Evolutionary conservation across 92 coral and sea anemone genomes (phyloP).

Genomic region (Virgularia gustaviana): DNA sequence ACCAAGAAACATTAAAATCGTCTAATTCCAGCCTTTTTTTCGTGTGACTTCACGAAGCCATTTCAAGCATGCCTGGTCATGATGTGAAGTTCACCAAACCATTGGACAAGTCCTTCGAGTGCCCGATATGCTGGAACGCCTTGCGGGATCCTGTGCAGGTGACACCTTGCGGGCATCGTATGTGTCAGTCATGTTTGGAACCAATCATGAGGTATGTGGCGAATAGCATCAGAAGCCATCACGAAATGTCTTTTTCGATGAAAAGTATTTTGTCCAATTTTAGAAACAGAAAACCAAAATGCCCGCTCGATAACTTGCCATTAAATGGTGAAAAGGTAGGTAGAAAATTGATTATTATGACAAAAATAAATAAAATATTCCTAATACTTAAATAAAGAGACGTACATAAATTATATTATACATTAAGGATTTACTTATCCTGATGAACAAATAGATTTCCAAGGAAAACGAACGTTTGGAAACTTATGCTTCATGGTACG

Average conservation of each 20-base stretch:
- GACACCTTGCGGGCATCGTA: conserved; percentile 98
- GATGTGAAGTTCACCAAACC: conserved; percentile 71
- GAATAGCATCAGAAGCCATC: neutral
- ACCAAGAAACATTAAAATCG: too few relatives aligned
- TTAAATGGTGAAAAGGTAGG: conserved; percentile 76
- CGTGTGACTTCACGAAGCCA: too few relatives aligned
- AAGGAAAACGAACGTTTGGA: too few relatives aligned
- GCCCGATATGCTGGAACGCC: conserved; percentile 91
- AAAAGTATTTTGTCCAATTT: neutral
- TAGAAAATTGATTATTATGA: neutral
- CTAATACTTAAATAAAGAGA: too few relatives aligned
- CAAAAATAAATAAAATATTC: too few relatives aligned
- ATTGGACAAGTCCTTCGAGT: conserved; percentile 92
- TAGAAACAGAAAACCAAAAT: conserved; percentile 86
- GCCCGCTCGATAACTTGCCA: conserved; percentile 85
- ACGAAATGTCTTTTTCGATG: neutral
- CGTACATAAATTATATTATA: too few relatives aligned
- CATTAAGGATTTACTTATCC: too few relatives aligned
- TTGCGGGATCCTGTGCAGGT: conserved; percentile 96
- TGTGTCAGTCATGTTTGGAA: conserved; percentile 85
- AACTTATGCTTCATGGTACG: too few relatives aligned
- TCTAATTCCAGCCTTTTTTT: too few relatives aligned
- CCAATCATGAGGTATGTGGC: conserved; percentile 74
- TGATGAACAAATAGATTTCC: too few relatives aligned
- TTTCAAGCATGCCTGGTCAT: conserved; percentile 78